Base-by-base conservation (phyloP, 2,888 invertebrate genomes). In the Lasioglossum pauxillum region DNA sequence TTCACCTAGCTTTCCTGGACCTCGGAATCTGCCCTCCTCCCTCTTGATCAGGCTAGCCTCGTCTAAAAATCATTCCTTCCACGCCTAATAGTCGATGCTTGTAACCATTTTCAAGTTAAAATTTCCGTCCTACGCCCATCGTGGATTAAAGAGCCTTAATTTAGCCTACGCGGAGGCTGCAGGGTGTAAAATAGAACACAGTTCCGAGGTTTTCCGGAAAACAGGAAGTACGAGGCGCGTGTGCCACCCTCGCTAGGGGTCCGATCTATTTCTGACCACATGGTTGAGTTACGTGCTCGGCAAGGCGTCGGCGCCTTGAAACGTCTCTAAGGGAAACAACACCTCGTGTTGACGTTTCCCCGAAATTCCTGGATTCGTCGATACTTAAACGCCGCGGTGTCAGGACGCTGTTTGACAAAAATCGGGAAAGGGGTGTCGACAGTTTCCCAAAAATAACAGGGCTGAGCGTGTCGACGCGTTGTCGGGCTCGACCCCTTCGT, bases 271-370 rank as follows among this genome's bases (percentile, higher is more conserved):
- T 90, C 72, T 35, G 85, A 88, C 74, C 78, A 67, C 44, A 53
- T 53, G 72, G 83, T 64, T 83, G 84, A 88, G 83, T 86, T 87
- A 88, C 90, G 90, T 83, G 89, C 75, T 57, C 44, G 80, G 49
- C 78, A 71, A 84, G 27, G 83, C 69, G 85, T 87, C 91, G 90
- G 90, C 80, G 75, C 75, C 78, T 89, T 85, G 86, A 80, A 87
- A 78, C 57, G 72, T 73, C 60, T 44, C 41, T 60, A 14, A 81
- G 86, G 69, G 77, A 86, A 92, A 35, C 35, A 91, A 88, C 83
- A 86, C 35, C 57, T 53, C 5, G 83, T 91, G 92, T 91, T 91
- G 92, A 91, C 91, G 88, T 91, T 92, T 90, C 89, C 84, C 88
- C 82, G 84, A 89, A 91, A 90, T 82, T 85, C 73, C 53, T 67